Conservation (phyloP, 2,888 invertebrate genomes). For the Lordiphosa fenestrarum region DNA sequence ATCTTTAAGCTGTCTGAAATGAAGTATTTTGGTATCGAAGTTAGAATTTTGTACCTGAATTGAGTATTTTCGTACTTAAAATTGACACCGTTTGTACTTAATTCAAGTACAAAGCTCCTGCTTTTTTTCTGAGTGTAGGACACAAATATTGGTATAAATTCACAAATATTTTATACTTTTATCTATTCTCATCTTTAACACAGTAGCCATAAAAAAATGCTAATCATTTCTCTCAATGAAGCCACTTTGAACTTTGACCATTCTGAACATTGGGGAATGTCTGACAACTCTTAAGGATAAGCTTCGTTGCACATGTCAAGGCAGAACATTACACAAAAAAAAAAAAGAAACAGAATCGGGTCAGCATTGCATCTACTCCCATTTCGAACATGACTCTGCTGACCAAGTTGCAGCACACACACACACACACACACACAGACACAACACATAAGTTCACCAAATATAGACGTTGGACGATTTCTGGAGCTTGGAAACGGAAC, state of each 20-base stretch:
- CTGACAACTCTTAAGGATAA: constrained; percentile 52
- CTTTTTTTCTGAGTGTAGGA: too few relatives aligned
- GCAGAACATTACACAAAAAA: not conserved
- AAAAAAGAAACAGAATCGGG: constrained; percentile 43
- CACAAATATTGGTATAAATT: too few relatives aligned
- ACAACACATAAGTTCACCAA: constrained; percentile 33
- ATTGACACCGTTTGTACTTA: too few relatives aligned
- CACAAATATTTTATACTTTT: too few relatives aligned
- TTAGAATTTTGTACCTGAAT: too few relatives aligned
- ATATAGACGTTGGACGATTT: constrained; percentile 68
- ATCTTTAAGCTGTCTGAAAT: too few relatives aligned
- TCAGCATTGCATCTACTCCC: constrained; percentile 60
- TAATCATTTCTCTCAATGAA: too few relatives aligned
- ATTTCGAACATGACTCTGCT: constrained; percentile 42
- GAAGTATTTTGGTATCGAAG: too few relatives aligned
- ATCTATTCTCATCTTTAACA: too few relatives aligned
- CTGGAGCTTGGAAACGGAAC: constrained; percentile 51
- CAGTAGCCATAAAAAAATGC: too few relatives aligned
- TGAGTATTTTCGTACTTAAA: too few relatives aligned
- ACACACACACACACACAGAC: constrained; percentile 1
- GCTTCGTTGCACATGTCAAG: constrained; percentile 59
- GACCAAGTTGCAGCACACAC: constrained; percentile 42
- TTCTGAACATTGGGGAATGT: constrained; percentile 47
- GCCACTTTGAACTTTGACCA: constrained; percentile 63
- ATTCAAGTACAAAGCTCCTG: too few relatives aligned